Evolutionary conservation across 2,888 invertebrate species (phyloP).

Genomic region (Campopleginae sp.): DNA sequence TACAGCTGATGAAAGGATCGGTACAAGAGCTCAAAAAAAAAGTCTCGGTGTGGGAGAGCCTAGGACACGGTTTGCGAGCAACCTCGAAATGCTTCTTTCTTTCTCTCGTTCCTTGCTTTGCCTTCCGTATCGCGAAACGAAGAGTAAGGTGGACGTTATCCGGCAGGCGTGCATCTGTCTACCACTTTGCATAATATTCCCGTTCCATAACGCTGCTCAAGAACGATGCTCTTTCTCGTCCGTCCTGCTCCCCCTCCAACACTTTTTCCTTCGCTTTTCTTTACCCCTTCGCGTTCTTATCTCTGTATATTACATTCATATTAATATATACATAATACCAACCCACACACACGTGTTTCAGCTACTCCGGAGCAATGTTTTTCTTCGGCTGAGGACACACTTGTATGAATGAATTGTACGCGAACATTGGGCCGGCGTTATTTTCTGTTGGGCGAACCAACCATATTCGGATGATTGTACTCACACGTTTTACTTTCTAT

Average conservation of each 20-base stretch:
- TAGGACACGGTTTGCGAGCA: slow-evolving; percentile 24
- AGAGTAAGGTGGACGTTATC: slow-evolving; percentile 65
- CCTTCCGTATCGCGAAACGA: slow-evolving; percentile 34
- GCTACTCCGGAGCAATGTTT: slow-evolving; percentile 21
- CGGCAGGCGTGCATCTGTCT: slow-evolving; percentile 76
- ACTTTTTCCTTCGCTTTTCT: slow-evolving; percentile 44
- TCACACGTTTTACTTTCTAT: background rate
- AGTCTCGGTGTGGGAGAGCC: slow-evolving; percentile 30
- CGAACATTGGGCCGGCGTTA: background rate
- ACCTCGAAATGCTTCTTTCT: slow-evolving; percentile 54
- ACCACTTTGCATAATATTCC: slow-evolving; percentile 79
- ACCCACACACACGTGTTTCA: background rate
- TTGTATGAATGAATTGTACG: background rate
- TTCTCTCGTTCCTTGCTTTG: background rate
- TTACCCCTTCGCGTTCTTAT: slow-evolving; percentile 7
- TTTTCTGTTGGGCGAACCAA: background rate
- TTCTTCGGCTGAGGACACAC: slow-evolving; percentile 1
- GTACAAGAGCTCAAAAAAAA: slow-evolving; percentile 51
- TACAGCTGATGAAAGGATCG: slow-evolving; percentile 48
- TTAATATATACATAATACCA: background rate
- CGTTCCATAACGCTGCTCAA: slow-evolving; percentile 62
- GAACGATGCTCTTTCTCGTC: slow-evolving; percentile 65
- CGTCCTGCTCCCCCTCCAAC: slow-evolving; percentile 29
- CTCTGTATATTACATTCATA: slow-evolving; percentile 7
- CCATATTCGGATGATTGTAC: background rate